phyloP scores from a whole-genome alignment of 2,113 vertebrate genomes.

The Nibea coibor region DNA sequence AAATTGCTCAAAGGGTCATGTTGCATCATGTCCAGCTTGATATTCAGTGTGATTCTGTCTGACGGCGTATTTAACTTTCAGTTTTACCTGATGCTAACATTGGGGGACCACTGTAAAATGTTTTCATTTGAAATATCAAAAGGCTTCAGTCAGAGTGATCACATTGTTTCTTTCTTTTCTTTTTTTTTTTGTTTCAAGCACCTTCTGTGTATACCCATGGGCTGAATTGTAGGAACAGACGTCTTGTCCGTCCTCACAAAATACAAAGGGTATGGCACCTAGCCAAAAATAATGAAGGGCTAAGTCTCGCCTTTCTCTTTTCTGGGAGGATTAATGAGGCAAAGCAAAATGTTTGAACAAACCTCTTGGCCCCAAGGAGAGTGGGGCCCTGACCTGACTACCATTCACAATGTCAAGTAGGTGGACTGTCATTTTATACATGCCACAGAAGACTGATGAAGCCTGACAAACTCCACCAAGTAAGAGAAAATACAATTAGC shows the following conservation, averaged over 20 bases:
- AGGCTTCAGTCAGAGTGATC: background rate
- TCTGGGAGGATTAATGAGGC: constrained; percentile 77
- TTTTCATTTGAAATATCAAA: constrained; percentile 3
- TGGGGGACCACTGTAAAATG: background rate
- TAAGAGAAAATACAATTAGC: constrained; percentile 86
- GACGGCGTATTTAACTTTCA: background rate
- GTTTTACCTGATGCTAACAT: constrained; percentile 1
- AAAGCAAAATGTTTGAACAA: constrained; percentile 77
- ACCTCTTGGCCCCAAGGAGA: constrained; percentile 67
- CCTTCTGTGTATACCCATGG: constrained; percentile 19
- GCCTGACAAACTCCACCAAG: constrained; percentile 81
- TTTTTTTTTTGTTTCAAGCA: background rate
- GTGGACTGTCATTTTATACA: constrained; percentile 83
- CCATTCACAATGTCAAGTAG: constrained; percentile 75
- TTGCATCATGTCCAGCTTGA: background rate
- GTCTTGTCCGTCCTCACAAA: constrained; percentile 42
- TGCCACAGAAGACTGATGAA: constrained; percentile 83
- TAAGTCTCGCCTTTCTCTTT: constrained; percentile 52
- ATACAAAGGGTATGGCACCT: constrained; percentile 60
- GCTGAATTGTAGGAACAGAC: constrained; percentile 27
- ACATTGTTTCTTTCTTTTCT: background rate
- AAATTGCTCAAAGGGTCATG: constrained; percentile 11
- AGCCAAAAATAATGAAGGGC: constrained; percentile 64
- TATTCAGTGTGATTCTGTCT: background rate
- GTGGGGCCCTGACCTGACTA: constrained; percentile 67